phyloP scores from a whole-genome alignment of 1,140 invertebrate genomes.

The Spodoptera frugiperda region DNA sequence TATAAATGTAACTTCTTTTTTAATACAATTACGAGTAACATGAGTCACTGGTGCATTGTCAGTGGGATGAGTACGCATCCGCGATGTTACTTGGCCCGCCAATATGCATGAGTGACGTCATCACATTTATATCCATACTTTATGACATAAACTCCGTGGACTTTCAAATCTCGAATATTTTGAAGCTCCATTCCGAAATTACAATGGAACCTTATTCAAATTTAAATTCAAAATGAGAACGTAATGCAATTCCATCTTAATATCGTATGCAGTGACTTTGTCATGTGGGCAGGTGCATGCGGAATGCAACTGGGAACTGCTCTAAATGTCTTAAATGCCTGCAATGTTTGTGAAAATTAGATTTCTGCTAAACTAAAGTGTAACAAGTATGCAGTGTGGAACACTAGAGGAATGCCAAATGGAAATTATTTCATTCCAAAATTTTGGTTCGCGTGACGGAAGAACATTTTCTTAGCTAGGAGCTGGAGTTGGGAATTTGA shows the following conservation, averaged over 20 bases:
- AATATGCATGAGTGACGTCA: too few relatives aligned
- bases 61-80: too few relatives aligned
- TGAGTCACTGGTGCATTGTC: too few relatives aligned
- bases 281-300: not conserved
- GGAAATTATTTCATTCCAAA: slow-evolving; percentile 47
- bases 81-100: not conserved
- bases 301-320: slow-evolving; percentile 27
- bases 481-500: not conserved
- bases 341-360: slow-evolving; percentile 57
- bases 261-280: slow-evolving; percentile 1
- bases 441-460: slow-evolving; percentile 23
- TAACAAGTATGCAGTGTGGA: slow-evolving; percentile 9
- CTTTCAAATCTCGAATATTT: not conserved
- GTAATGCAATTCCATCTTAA: slow-evolving; percentile 26
- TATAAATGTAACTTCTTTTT: too few relatives aligned
- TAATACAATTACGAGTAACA: too few relatives aligned
- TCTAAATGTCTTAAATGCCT: slow-evolving; percentile 34
- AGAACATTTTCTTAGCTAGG: slow-evolving; percentile 3
- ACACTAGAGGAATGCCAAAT: slow-evolving; percentile 25
- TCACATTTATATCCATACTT: too few relatives aligned
- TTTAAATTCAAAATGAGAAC: slow-evolving; percentile 30
- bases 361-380: slow-evolving; percentile 53
- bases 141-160: too few relatives aligned
- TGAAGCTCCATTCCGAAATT: not conserved
- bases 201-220: not conserved